phyloP scores from a whole-genome alignment of 2,113 vertebrate species.

The Chlamydotis undulata region DNA sequence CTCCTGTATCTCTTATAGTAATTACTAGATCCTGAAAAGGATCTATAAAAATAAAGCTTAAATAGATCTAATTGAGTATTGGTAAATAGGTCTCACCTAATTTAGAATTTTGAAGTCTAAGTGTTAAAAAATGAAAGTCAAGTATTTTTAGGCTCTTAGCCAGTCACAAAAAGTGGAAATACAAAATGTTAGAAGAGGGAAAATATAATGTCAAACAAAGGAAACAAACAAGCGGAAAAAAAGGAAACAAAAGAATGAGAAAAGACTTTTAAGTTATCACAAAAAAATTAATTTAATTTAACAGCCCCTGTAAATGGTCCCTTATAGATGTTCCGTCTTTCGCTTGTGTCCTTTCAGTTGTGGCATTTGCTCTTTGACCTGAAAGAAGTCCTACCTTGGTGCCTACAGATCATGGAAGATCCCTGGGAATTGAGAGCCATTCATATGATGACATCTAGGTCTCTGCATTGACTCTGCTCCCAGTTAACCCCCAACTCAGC shows the following conservation, averaged over 20 bases:
- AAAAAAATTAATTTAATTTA: neutral
- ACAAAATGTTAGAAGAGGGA: neutral
- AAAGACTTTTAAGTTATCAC: neutral
- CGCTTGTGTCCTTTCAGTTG: neutral
- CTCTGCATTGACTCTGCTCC: neutral
- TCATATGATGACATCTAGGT: neutral
- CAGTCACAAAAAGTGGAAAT: neutral
- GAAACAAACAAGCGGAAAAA: too few species aligned
- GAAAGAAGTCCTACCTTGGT: neutral
- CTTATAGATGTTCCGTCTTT: neutral
- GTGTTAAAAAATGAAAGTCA: neutral
- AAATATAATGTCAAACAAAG: neutral
- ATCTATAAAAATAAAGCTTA: neutral
- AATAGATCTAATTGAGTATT: neutral
- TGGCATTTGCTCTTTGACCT: neutral
- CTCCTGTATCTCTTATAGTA: neutral
- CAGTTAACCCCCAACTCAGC: neutral
- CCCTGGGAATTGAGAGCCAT: neutral
- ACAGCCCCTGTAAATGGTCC: rapidly evolving
- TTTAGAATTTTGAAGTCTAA: neutral
- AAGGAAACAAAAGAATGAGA: neutral
- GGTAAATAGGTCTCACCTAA: rapidly evolving
- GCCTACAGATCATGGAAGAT: neutral
- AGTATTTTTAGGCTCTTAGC: neutral
- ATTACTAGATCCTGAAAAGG: neutral